These are phyloP conservation scores for Gallinago solitaria DNA, from an alignment of 2,797 vertebrate species.

Conservation along the genomic window DNA sequence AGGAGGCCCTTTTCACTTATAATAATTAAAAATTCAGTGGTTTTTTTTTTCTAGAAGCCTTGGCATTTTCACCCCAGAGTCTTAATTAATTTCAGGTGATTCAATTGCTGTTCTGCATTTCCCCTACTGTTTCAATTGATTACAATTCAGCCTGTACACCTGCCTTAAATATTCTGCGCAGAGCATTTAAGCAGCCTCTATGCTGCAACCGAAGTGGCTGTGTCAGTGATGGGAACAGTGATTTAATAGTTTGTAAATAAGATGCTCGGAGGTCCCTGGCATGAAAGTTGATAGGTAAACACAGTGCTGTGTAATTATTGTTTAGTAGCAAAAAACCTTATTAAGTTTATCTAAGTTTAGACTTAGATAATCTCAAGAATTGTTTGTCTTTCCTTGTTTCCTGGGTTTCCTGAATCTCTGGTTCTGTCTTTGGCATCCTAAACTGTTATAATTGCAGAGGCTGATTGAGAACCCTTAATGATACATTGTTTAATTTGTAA, in stretches of 20 bases:
- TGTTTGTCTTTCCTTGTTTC: not conserved
- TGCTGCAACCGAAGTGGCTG: not conserved
- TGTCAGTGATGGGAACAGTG: not conserved
- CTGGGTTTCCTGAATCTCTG: not conserved
- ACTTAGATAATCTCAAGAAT: not conserved
- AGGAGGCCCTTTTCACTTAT: not conserved
- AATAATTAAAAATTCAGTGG: not conserved
- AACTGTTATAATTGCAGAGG: not conserved
- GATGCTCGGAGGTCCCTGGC: not conserved
- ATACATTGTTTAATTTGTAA: not conserved
- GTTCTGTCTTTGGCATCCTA: not conserved
- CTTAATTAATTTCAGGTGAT: slow-evolving; percentile 2
- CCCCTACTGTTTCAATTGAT: not conserved
- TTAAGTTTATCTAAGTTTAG: not conserved
- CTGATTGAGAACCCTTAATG: not conserved
- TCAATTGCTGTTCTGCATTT: not conserved
- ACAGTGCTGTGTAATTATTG: not conserved
- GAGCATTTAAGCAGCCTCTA: not conserved
- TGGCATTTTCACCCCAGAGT: not conserved
- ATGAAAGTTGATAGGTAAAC: not conserved
- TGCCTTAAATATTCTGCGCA: not conserved
- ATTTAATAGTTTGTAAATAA: slow-evolving; percentile 5
- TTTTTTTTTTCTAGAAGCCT: not conserved
- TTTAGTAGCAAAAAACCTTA: not conserved
- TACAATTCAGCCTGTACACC: not conserved